Conservation (phyloP, 2,113 vertebrate genomes). For the Phasianus colchicus region DNA sequence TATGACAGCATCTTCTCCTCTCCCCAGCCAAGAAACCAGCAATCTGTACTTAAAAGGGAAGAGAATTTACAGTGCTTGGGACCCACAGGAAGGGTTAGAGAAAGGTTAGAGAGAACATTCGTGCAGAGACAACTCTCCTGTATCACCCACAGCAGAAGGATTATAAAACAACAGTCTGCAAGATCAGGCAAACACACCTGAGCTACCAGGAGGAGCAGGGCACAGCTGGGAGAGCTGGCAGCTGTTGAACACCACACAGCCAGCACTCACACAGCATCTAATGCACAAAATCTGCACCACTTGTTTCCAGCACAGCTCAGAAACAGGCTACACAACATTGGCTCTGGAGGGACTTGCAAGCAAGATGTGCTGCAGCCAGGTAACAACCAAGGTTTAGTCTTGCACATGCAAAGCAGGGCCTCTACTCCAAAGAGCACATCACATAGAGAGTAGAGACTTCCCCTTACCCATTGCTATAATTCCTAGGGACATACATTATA, state of each 20-base stretch:
- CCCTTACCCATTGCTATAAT: neutral
- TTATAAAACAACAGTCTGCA: neutral
- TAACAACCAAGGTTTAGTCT: neutral
- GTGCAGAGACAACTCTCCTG: neutral
- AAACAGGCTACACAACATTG: neutral
- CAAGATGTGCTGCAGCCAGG: neutral
- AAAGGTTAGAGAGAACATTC: slow-evolving; percentile 28
- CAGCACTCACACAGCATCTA: neutral
- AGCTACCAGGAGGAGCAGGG: neutral
- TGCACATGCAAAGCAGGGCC: neutral
- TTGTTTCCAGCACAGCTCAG: neutral
- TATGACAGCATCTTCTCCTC: slow-evolving; percentile 39
- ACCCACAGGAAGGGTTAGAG: slow-evolving; percentile 49
- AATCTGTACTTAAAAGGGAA: slow-evolving; percentile 10
- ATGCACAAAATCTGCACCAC: neutral
- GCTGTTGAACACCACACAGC: neutral
- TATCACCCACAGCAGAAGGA: slow-evolving; percentile 20
- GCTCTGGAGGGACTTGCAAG: neutral
- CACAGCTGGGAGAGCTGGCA: slow-evolving; percentile 29
- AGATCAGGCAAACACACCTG: slow-evolving; percentile 8
- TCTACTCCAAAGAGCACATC: neutral
- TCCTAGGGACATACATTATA: fast-evolving
- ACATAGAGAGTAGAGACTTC: fast-evolving
- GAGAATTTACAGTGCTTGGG: slow-evolving; percentile 35
- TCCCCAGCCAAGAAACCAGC: neutral